Conservation (phyloP, 2,797 vertebrate genomes). For the Poeciliopsis gracilis region DNA sequence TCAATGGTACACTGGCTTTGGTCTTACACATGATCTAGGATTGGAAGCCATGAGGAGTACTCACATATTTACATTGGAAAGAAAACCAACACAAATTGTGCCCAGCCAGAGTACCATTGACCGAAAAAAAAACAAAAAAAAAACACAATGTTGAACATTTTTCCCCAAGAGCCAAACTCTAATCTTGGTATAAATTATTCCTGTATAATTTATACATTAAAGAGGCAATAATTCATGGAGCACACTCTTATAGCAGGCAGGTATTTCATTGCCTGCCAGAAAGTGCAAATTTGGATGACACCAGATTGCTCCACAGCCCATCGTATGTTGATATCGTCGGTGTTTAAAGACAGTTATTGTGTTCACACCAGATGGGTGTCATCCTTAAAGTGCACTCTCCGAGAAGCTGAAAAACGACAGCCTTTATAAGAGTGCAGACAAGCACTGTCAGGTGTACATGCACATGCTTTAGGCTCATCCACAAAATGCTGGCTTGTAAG, state of each 20-base stretch:
- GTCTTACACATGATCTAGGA: neutral
- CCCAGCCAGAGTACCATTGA: constrained; percentile 55
- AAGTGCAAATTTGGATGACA: constrained; percentile 56
- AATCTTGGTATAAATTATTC: constrained; percentile 76
- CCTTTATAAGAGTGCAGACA: constrained; percentile 62
- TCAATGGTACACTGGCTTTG: constrained; percentile 56
- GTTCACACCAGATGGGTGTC: constrained; percentile 14
- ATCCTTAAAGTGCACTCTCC: constrained; percentile 63
- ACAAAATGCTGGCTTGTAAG: constrained; percentile 11
- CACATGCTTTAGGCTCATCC: constrained; percentile 49
- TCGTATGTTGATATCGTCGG: constrained; percentile 41
- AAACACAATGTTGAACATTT: constrained; percentile 61
- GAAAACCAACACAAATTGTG: constrained; percentile 46
- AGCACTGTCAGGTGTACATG: constrained; percentile 70
- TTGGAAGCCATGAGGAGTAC: neutral
- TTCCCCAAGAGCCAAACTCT: constrained; percentile 64
- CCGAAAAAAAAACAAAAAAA: constrained; percentile 18
- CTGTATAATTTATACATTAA: constrained; percentile 77
- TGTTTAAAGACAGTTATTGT: constrained; percentile 23
- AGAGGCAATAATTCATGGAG: constrained; percentile 59
- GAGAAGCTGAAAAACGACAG: constrained; percentile 62
- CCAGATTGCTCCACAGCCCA: constrained; percentile 14
- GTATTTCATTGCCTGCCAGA: constrained; percentile 47
- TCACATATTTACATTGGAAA: neutral
- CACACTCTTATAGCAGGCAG: constrained; percentile 59